Evolutionary conservation across 2,888 invertebrate species (phyloP).

Genomic region (Chironomus tentans): DNA sequence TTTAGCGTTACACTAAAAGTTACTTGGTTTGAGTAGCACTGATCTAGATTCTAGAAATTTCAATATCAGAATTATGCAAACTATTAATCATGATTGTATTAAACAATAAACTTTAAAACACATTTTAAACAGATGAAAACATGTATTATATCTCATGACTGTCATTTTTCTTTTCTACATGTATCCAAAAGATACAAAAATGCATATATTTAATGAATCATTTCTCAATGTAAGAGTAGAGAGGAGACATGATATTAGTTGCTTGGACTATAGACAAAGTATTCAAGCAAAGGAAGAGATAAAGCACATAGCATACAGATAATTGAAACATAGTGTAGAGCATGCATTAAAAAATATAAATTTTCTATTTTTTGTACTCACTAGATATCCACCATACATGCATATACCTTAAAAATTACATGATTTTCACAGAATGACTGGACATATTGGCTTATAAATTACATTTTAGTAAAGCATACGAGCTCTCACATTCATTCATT

Average conservation of each 20-base stretch:
- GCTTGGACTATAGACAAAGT: not conserved
- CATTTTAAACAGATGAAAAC: not conserved
- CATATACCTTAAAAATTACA: slow-evolving; percentile 12
- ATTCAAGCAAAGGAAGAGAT: not conserved
- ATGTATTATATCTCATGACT: not conserved
- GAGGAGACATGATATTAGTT: not conserved
- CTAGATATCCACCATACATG: not conserved
- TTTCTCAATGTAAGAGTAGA: not conserved
- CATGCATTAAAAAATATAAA: slow-evolving; percentile 7
- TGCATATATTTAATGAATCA: not conserved
- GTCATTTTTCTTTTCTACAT: not conserved
- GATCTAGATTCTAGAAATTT: too few relatives aligned
- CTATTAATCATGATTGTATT: too few relatives aligned
- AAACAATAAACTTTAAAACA: not conserved
- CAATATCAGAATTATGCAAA: too few relatives aligned
- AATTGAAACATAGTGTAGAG: slow-evolving; percentile 18
- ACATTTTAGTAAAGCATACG: not conserved
- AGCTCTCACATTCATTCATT: too few relatives aligned
- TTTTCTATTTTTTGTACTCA: not conserved
- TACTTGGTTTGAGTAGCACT: too few relatives aligned
- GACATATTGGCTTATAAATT: not conserved
- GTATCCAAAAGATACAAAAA: not conserved
- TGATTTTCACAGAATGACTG: not conserved
- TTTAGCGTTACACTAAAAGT: too few relatives aligned
- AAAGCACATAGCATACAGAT: not conserved